phyloP scores from a whole-genome alignment of 2,797 vertebrate species.

The Enteromius viviparus region DNA sequence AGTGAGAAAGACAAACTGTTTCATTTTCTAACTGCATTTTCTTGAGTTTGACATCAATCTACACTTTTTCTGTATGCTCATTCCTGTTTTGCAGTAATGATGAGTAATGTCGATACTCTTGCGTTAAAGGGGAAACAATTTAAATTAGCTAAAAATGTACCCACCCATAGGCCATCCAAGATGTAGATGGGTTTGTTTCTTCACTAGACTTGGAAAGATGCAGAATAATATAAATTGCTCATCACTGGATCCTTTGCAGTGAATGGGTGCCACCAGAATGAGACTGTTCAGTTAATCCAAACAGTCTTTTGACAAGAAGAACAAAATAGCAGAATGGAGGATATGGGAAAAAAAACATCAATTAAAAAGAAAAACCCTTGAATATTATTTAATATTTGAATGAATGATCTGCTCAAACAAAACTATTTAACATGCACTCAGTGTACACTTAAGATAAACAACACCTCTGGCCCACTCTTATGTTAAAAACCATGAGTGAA shows the following conservation, averaged over 20 bases:
- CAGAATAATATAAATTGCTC: not conserved
- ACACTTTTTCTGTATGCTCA: not conserved
- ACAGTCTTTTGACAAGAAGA: not conserved
- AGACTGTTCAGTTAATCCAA: not conserved
- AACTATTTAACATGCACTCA: not conserved
- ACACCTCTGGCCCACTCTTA: not conserved
- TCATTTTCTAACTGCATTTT: constrained; percentile 13
- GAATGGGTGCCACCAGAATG: not conserved
- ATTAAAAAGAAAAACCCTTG: not conserved
- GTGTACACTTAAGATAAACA: not conserved
- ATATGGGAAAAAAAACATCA: not conserved
- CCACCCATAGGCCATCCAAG: not conserved
- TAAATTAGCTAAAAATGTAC: not conserved
- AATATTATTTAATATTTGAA: not conserved
- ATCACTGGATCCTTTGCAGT: not conserved
- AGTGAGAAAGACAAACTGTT: not conserved
- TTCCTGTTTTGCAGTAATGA: not conserved
- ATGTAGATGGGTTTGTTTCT: not conserved
- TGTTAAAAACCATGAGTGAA: constrained; percentile 38
- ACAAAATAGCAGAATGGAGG: not conserved
- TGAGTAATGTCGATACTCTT: too few relatives aligned
- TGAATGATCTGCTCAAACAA: not conserved
- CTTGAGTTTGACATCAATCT: not conserved
- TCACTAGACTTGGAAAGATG: not conserved
- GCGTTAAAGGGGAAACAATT: not conserved